A percentile compares a stretch with the other conserved stretches of the same genome.
phyloP scores from a whole-genome alignment of 2,797 vertebrate genomes.

The Megalops cyprinoides region DNA sequence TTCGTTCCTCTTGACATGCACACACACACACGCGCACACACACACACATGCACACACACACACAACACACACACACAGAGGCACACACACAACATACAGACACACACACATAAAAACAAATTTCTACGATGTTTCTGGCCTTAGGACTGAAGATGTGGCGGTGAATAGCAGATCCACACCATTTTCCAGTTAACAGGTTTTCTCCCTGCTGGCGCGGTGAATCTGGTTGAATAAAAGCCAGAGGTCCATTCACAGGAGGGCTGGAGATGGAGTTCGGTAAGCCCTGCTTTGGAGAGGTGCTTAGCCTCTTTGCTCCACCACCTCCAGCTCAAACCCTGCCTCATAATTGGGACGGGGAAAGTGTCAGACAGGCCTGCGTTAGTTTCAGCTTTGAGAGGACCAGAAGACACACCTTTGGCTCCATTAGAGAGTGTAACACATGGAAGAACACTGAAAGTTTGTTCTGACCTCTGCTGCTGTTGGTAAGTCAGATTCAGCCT shows the following conservation, averaged over 20 bases:
- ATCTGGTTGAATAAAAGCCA: too few relatives aligned
- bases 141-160: too few relatives aligned
- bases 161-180: too few relatives aligned
- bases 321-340: background rate
- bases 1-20: too few relatives aligned
- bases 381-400: background rate
- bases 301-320: background rate
- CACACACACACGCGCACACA: too few relatives aligned
- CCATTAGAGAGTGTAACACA: background rate
- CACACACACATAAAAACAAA: too few relatives aligned
- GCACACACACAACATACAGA: too few relatives aligned
- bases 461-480: background rate
- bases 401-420: background rate
- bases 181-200: too few relatives aligned
- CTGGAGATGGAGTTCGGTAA: background rate
- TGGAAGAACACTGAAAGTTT: background rate
- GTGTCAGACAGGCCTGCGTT: background rate
- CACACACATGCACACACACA: too few relatives aligned
- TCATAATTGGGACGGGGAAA: background rate
- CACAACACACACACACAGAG: too few relatives aligned
- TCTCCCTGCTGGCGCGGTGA: too few relatives aligned
- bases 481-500: background rate
- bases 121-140: too few relatives aligned
- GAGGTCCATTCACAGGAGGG: background rate
- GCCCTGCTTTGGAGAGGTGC: background rate